Percentiles rank a stretch among this genome's conserved stretches.
Conservation (phyloP, 2,797 vertebrate species). For the Hipposideros larvatus region DNA sequence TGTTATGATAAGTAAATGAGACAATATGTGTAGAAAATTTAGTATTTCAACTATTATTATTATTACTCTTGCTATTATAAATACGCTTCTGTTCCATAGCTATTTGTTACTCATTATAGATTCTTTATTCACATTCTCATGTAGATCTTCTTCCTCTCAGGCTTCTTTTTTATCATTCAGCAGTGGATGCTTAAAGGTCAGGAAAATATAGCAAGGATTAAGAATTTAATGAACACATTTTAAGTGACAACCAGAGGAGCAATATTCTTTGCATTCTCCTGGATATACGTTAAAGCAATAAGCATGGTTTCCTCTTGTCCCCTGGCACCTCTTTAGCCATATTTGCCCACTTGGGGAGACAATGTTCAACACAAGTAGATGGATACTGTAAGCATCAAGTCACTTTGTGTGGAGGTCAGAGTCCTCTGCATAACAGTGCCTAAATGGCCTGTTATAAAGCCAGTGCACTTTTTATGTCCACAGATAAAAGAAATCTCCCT, state of each 20-base stretch:
- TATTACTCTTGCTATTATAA: neutral
- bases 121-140: neutral
- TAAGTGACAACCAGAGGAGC: neutral
- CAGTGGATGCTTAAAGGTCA: conserved; percentile 34
- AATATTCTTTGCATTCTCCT: neutral
- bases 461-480: neutral
- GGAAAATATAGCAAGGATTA: neutral
- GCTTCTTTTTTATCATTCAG: neutral
- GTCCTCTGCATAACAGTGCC: neutral
- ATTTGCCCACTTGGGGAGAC: neutral
- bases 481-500: conserved; percentile 64
- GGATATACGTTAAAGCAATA: neutral
- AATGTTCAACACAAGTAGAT: neutral
- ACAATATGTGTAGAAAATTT: neutral
- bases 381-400: neutral
- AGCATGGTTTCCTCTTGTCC: neutral
- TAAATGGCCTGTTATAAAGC: neutral
- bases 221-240: neutral
- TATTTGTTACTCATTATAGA: neutral
- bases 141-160: neutral
- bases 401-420: neutral
- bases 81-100: neutral
- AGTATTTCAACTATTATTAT: neutral
- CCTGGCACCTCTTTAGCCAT: neutral
- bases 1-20: neutral